Percentiles rank a stretch among this genome's conserved stretches.
Evolutionary conservation across 1,140 invertebrate genomes (phyloP).

Genomic region (Caenorhabditis brenneri): DNA sequence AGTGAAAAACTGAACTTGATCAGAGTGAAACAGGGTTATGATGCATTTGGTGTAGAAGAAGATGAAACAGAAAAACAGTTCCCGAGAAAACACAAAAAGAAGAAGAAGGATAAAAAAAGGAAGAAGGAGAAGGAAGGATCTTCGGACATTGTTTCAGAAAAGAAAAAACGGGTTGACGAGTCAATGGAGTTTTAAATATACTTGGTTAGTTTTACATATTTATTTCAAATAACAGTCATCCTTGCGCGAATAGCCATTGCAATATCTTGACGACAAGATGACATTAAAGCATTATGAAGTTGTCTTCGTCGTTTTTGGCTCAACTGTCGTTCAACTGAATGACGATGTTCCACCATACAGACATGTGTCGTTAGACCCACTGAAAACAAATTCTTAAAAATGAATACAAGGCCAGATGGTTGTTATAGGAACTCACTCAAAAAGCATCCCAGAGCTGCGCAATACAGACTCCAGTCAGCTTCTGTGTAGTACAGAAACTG

Average conservation of each 20-base stretch:
- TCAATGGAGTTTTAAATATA: slow-evolving; percentile 1
- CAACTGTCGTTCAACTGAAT: neutral
- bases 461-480: slow-evolving; percentile 24
- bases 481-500: neutral
- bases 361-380: slow-evolving; percentile 13
- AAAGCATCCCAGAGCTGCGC: neutral
- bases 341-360: slow-evolving; percentile 1
- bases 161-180: slow-evolving; percentile 5
- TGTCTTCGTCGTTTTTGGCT: slow-evolving; percentile 11
- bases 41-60: neutral
- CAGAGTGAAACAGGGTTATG: neutral
- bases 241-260: slow-evolving; percentile 40
- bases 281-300: slow-evolving; percentile 28
- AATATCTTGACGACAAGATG: slow-evolving; percentile 16
- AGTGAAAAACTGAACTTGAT: slow-evolving; percentile 8
- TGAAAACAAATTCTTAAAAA: slow-evolving; percentile 22
- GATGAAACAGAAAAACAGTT: slow-evolving; percentile 18
- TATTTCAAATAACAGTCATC: slow-evolving; percentile 40
- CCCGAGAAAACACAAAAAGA: slow-evolving; percentile 12
- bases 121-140: neutral
- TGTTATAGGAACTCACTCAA: neutral
- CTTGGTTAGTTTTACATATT: neutral
- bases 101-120: slow-evolving; percentile 28
- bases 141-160: neutral
- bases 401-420: neutral